A percentile compares a stretch with the other conserved stretches of the same genome.
These are phyloP conservation scores for Sinopyrophorus schimmeli DNA, from an alignment of 2,888 invertebrate species.

Conservation along the genomic window DNA sequence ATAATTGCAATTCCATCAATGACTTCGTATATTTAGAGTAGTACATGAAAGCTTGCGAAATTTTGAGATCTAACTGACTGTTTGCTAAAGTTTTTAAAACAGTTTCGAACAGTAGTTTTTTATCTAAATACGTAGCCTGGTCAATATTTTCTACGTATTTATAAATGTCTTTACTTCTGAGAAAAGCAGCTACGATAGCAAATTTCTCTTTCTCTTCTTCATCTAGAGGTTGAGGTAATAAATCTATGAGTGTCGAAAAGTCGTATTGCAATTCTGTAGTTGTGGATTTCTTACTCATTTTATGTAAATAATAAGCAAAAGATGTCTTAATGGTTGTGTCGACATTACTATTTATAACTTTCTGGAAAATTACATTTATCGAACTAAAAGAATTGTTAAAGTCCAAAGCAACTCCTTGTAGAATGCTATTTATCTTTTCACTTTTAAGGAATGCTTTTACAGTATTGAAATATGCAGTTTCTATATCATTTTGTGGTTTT, in stretches of 20 bases:
- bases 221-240: constrained; percentile 21
- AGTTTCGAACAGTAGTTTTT: constrained; percentile 7
- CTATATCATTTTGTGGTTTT: constrained; percentile 5
- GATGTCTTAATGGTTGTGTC: constrained; percentile 1
- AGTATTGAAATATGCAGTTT: background rate
- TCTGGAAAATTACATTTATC: constrained; percentile 4
- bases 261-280: background rate
- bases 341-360: background rate
- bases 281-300: background rate
- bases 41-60: constrained; percentile 23
- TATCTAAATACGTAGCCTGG: constrained; percentile 8
- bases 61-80: constrained; percentile 3
- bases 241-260: constrained; percentile 11
- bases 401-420: background rate
- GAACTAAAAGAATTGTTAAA: background rate
- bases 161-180: constrained; percentile 14
- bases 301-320: constrained; percentile 8
- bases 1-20: constrained; percentile 20
- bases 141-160: constrained; percentile 12
- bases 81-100: constrained; percentile 9
- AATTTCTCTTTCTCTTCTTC: constrained; percentile 17
- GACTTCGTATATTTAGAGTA: constrained; percentile 21
- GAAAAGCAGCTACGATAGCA: constrained; percentile 13
- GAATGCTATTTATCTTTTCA: background rate
- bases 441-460: constrained; percentile 2